These are phyloP conservation scores for Muntiacus muntjak DNA, from an alignment of 2,113 vertebrate species.

Conservation along the genomic window DNA sequence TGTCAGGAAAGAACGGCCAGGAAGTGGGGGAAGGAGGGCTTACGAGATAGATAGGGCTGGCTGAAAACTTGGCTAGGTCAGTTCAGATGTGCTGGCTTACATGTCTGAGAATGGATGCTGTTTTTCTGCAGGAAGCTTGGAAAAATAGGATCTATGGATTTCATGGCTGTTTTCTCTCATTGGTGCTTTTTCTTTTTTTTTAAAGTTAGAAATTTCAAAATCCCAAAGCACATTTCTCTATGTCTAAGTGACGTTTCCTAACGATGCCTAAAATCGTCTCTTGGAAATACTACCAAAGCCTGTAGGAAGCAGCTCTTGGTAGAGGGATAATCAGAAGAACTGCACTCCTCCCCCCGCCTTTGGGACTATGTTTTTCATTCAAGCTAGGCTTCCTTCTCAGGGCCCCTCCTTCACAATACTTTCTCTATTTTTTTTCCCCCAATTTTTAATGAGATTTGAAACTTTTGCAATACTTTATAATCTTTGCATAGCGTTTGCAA, in stretches of 20 bases:
- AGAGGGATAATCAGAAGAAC: not conserved
- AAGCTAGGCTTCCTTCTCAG: not conserved
- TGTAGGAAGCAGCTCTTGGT: not conserved
- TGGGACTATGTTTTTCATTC: not conserved
- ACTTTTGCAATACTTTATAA: not conserved
- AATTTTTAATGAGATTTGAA: not conserved
- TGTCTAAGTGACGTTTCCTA: not conserved
- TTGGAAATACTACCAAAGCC: not conserved
- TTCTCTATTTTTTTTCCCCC: not conserved
- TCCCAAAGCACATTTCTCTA: not conserved
- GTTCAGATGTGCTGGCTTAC: not conserved
- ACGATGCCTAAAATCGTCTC: not conserved
- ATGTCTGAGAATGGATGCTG: not conserved
- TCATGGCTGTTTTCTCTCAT: not conserved
- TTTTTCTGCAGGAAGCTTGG: not conserved
- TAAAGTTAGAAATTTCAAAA: not conserved
- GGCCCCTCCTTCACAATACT: not conserved
- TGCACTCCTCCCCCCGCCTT: not conserved
- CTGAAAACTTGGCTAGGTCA: conserved; percentile 29
- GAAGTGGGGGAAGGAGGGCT: conserved; percentile 15
- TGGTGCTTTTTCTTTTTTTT: not conserved
- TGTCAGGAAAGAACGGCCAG: conserved; percentile 58
- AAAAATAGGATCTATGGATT: not conserved
- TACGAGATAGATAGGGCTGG: not conserved
- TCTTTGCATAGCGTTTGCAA: not conserved